Evolutionary conservation across 2,888 invertebrate genomes (phyloP), one percentile per base, ranked within the genome.

Genomic region (Hydraecia micacea): DNA sequence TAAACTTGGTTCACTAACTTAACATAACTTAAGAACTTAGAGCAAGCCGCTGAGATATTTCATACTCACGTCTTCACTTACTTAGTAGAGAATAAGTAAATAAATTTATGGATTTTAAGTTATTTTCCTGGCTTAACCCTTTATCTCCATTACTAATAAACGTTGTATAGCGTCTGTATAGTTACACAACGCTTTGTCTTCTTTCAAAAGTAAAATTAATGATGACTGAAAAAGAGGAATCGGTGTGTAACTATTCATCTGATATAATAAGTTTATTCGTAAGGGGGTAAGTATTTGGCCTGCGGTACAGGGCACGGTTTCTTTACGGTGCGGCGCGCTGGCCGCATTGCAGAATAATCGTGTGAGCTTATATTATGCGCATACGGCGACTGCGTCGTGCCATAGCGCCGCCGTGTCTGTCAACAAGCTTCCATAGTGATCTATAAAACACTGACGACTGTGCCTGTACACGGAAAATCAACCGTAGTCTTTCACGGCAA

Each of bases 1-100:
- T 15, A 36, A 79, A 79, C 67, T 62, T 46, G 15, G 32, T 79
- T 62, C 15, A 15, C n/a, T 46, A 46, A 74, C 36, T 55, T 79
- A 67, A 0, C 39, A 52, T 60, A 60, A 77, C 49, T 77, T 81
- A 58, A n/a, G 5, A 63, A 82, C 58, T 82, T 58, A 55, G 18
- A 73, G n/a, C 55, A 79, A 79, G 79, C 62, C 28, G 25, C 39
- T 21, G 39, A 79, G 67, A 63, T 25, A 58, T 58, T 73, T 28
- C 55, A 25, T 21, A 9, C 55, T 71, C 82, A 82, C 82, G 79
- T 67, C 70, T 46, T 25, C 52, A n/a, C 49, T 74, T 15, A 18
- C 62, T 67, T 32, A 52, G 77, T 60, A 39, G 62, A 15, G 21
- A 39, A 69, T 8, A 49, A 69, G 62, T 58, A 49, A 58, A 36